These are phyloP conservation scores for Orthonevra nobilis DNA, from an alignment of 2,888 invertebrate species.

Conservation along the genomic window DNA sequence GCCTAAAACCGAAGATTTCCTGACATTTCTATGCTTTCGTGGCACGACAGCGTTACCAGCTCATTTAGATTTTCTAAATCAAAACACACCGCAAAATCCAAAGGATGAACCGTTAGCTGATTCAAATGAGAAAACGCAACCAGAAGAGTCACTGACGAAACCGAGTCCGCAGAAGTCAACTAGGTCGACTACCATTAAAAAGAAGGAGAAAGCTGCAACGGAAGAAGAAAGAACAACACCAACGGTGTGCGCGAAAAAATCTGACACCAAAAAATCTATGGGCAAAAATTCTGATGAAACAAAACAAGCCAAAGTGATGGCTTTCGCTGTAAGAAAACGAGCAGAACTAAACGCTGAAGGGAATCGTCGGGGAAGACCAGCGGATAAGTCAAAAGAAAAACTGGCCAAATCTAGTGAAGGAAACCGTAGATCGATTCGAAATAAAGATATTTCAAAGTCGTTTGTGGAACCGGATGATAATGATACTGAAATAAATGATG, in stretches of 20 bases:
- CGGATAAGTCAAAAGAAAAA: slow-evolving; percentile 77
- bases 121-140: slow-evolving; percentile 42
- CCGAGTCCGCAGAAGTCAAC: slow-evolving; percentile 40
- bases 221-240: slow-evolving; percentile 46
- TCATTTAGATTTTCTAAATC: slow-evolving; percentile 85
- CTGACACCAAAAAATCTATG: slow-evolving; percentile 36
- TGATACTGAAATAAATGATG: slow-evolving; percentile 69
- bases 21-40: slow-evolving; percentile 91
- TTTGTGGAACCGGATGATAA: slow-evolving; percentile 39
- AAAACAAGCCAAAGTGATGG: slow-evolving; percentile 74
- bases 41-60: slow-evolving; percentile 88
- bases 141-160: slow-evolving; percentile 35
- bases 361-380: slow-evolving; percentile 78
- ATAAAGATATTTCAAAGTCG: slow-evolving; percentile 44
- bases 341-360: slow-evolving; percentile 80
- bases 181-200: slow-evolving; percentile 43
- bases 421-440: slow-evolving; percentile 77
- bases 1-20: slow-evolving; percentile 91
- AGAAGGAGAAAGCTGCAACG: slow-evolving; percentile 26
- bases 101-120: slow-evolving; percentile 48
- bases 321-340: slow-evolving; percentile 83
- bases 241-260: slow-evolving; percentile 32
- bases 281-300: slow-evolving; percentile 39
- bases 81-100: slow-evolving; percentile 75
- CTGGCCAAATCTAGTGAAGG: slow-evolving; percentile 73